Evolutionary conservation across 2,113 vertebrate species (phyloP), one percentile per base, ranked within the genome.

Genomic region (Melanocharis versteri): DNA sequence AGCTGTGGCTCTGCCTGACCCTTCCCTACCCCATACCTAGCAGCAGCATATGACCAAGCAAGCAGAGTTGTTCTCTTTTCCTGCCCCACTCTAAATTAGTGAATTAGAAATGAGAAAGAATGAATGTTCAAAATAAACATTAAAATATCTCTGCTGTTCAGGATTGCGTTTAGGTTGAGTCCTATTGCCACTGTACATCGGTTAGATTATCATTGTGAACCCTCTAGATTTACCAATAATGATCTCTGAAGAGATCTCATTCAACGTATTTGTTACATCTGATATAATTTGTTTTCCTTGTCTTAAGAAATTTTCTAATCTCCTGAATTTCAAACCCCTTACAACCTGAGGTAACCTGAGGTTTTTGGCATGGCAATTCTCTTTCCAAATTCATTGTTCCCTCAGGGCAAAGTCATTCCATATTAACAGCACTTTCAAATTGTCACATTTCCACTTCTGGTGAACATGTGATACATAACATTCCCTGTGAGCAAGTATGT

Each of bases 281-380:
- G 28, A 70, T 79, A 76, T 4, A 0, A 33, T 54, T 61, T 19
- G 6, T 79, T 86, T 90, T 61, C n/a, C 26, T 81, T 84, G 47
- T 65, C 50, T 48, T 91, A 48, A 73, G 88, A 61, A 94, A 79
- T 85, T 68, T 88, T 90, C 56, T 88, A 26, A 51, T 90, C 56
- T 93, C 26, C 42, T 66, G 15, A 20, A 76, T 90, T 80, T 80
- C 66, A 93, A 23, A 21, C 31, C 19, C 26, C 24, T 80, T 66
- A 57, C 19, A 80, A 48, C 40, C 57, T 86, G 57, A 86, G 54
- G n/a, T 83, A 93, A 88, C 53, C 61, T 22, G 2, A 77, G 10
- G 12, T 23, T 80, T 90, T 80, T 69, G 91, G 45, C 27, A 33
- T 58, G 37, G 30, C 22, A 50, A 4, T 60, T 68, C 45, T 66